Conservation (phyloP, 2,113 vertebrate genomes). For the Gambusia affinis region DNA sequence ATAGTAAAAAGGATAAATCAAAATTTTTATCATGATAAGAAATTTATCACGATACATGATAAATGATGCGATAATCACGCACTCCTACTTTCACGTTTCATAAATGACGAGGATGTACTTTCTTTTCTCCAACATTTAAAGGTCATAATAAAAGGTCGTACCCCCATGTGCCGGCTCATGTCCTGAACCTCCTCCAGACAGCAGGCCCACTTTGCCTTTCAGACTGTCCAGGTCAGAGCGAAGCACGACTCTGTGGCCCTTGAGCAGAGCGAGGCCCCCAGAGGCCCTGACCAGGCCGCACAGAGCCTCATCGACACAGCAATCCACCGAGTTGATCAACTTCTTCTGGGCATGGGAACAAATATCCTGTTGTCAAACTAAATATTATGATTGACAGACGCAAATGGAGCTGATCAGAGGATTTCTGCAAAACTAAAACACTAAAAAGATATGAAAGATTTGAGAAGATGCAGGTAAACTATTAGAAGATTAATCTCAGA, state of each 20-base stretch:
- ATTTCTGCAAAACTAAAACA: background rate
- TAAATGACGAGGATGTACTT: too few species aligned
- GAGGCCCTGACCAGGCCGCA: slow-evolving; percentile 83
- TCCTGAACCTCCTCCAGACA: slow-evolving; percentile 93
- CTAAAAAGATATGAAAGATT: background rate
- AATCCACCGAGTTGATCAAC: slow-evolving; percentile 81
- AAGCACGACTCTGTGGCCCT: slow-evolving; percentile 87
- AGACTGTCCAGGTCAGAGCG: slow-evolving; percentile 82
- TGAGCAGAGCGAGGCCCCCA: slow-evolving; percentile 78
- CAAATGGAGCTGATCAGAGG: background rate
- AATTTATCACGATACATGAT: too few species aligned
- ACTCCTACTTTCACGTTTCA: too few species aligned
- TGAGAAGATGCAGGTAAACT: slow-evolving; percentile 10
- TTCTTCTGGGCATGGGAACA: slow-evolving; percentile 79
- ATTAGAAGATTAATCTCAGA: background rate
- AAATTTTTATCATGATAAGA: too few species aligned
- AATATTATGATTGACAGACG: background rate
- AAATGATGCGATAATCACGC: too few species aligned
- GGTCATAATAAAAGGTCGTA: slow-evolving; percentile 29
- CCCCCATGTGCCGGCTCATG: slow-evolving; percentile 95
- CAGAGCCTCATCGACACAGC: slow-evolving; percentile 89
- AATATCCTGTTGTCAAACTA: background rate
- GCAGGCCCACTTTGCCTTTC: slow-evolving; percentile 86
- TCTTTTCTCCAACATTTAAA: background rate
- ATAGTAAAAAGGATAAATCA: too few species aligned